Conservation (phyloP, 2,888 invertebrate species). For the Scaptomyza caliginosa region DNA sequence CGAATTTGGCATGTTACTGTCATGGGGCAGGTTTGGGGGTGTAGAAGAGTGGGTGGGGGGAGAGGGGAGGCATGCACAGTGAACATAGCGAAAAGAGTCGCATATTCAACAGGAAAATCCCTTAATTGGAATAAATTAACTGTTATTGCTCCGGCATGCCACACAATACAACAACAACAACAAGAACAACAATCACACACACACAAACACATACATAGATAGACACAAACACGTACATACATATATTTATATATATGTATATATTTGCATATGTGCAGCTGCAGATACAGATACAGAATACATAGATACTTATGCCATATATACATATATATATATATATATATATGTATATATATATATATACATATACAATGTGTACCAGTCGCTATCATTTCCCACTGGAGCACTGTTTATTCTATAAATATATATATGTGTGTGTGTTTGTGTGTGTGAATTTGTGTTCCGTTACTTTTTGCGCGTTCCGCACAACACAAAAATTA, state of each 20-base stretch:
- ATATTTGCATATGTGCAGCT: slow-evolving; percentile 7
- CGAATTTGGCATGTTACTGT: slow-evolving; percentile 44
- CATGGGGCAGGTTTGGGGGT: slow-evolving; percentile 24
- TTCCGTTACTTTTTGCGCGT: slow-evolving; percentile 56
- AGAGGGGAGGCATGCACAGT: neutral
- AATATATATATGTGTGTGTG: slow-evolving; percentile 1
- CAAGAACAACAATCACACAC: slow-evolving; percentile 18
- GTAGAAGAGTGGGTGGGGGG: neutral
- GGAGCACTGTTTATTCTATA: slow-evolving; percentile 66
- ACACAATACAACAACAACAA: slow-evolving; percentile 39
- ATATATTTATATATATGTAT: slow-evolving; percentile 29
- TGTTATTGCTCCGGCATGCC: slow-evolving; percentile 74
- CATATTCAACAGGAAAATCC: slow-evolving; percentile 82
- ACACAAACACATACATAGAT: slow-evolving; percentile 33
- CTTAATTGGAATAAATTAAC: slow-evolving; percentile 82
- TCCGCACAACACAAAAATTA: slow-evolving; percentile 60
- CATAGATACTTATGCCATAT: neutral
- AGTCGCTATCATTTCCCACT: slow-evolving; percentile 71
- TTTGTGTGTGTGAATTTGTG: slow-evolving; percentile 16
- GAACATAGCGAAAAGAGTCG: slow-evolving; percentile 50
- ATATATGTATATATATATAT: neutral
- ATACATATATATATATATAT: neutral
- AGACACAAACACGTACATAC: slow-evolving; percentile 28
- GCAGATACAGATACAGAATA: slow-evolving; percentile 2
- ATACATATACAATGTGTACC: slow-evolving; percentile 9